Base-by-base conservation (phyloP, 2,797 vertebrate species). In the Acanthurus lineatus region DNA sequence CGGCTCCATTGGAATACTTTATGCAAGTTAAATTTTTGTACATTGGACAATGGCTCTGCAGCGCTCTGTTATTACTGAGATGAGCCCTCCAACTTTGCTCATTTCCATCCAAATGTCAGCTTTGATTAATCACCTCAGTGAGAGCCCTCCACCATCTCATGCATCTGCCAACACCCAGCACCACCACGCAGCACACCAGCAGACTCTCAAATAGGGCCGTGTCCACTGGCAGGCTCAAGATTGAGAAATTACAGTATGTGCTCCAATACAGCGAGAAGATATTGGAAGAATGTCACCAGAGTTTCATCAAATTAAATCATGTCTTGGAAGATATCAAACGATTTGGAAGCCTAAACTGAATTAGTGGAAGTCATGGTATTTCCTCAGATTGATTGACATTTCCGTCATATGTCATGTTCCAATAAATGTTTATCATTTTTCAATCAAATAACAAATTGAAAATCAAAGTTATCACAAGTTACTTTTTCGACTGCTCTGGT, bases 401-500 rank as follows among this genome's bases (percentile, higher is more conserved):
- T 92, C 89, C 62, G 72, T 83, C 90, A 89, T 60, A 45, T 76
- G 72, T 67, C 79, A 77, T 93, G 92, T 93, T 81, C 73, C 84
- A 94, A 94, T 91, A 91, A 89, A 91, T 88, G 86, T 86, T 91
- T 89, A 93, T 94, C 82, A 28, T 79, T 85, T 32, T 86, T 73
- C 78, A 83, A 93, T 94, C 89, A 92, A 91, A 90, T 83, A 81
- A 94, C 91, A 95, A 93, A 93, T 93, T 94, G 89, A 91, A 92
- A 90, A 88, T 86, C 45, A 77, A 89, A 75, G 64, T 79, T 83
- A 84, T 90, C 68, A 72, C 11, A 42, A 49, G 62, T 59, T 81
- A 72, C 89, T 82, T 84, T 79, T 74, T 7, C 70, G 67, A 64
- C 45, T 70, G 20, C 59, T 57, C 49, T 35, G 45, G 15, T 64